Evolutionary conservation across 2,888 invertebrate genomes (phyloP), one percentile per base, ranked within the genome.

Genomic region (Coenonympha arcania): DNA sequence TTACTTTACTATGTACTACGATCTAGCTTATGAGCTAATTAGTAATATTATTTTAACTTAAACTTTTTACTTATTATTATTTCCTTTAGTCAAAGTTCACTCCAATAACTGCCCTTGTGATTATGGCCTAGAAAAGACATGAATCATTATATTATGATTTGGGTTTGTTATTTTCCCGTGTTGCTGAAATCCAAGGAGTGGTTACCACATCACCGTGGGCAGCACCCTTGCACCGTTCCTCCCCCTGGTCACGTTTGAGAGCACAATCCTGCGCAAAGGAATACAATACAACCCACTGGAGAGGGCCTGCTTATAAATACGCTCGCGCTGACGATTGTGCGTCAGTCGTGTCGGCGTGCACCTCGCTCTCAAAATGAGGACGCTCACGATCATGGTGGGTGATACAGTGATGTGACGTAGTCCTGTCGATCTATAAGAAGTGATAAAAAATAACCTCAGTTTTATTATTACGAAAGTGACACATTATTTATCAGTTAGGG

Each of bases 311-410:
- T 65, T 56, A 78, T 82, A 82, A 73, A 79, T 76, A 74, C 67
- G 61, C 52, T 56, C 54, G 68, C 69, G 66, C 64, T 15, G 31
- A 45, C 61, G 56, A 49, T 50, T 37, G 48, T 49, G 39, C 55
- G 66, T 55, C 80, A 82, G 81, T 81, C 78, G 74, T 73, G 70
- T 71, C 70, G 59, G 68, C 68, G 72, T 67, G 62, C 66, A 71
- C 69, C 74, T 68, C 61, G 59, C 57, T 65, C 59, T 60, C 73
- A 73, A 73, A 66, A 82, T 82, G 82, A 78, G 81, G 73, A 73
- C 77, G 75, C 76, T 79, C 70, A 69, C 76, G 60, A 62, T 74
- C 36, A 78, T 76, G 82, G 82, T 82, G 78, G 77, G 82, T 82
- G 67, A 52, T 33, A 24, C 31, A 57, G 57, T 65, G 65, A 54